A percentile compares a stretch with the other conserved stretches of the same genome.
phyloP scores from a whole-genome alignment of 1,140 invertebrate genomes.

The Branchinecta lynchi region DNA sequence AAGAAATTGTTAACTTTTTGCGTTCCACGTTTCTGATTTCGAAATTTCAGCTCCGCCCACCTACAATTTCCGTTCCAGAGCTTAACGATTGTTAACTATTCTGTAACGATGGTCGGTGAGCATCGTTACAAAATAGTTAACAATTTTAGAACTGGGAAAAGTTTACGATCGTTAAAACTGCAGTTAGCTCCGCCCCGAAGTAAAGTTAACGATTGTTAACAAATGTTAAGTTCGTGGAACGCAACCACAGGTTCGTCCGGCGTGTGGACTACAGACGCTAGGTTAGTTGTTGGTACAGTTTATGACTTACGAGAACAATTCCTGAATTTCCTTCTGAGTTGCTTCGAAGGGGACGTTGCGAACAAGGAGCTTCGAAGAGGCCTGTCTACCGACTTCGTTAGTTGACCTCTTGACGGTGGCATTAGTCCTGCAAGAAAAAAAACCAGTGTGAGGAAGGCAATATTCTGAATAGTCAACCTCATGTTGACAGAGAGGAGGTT shows the following conservation, averaged over 20 bases:
- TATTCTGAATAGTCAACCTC: too few relatives aligned
- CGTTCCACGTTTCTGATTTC: too few relatives aligned
- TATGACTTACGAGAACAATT: slow-evolving; percentile 68
- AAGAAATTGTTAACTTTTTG: too few relatives aligned
- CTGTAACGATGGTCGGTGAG: too few relatives aligned
- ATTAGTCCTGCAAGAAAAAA: neutral
- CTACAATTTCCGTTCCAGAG: too few relatives aligned
- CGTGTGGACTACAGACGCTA: neutral
- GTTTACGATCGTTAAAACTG: too few relatives aligned
- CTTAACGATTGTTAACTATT: too few relatives aligned
- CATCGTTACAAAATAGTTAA: too few relatives aligned
- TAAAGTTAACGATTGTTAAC: slow-evolving; percentile 20
- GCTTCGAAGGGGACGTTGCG: slow-evolving; percentile 95
- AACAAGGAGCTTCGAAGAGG: slow-evolving; percentile 61
- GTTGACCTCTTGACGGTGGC: neutral
- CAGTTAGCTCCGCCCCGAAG: too few relatives aligned
- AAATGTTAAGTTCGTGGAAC: slow-evolving; percentile 11
- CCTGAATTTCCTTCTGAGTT: slow-evolving; percentile 65
- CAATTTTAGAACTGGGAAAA: too few relatives aligned
- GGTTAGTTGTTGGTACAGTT: slow-evolving; percentile 11
- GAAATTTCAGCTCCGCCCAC: too few relatives aligned
- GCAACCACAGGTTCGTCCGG: slow-evolving; percentile 13
- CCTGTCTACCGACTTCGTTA: slow-evolving; percentile 15
- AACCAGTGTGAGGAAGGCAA: neutral
- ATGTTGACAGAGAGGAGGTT: neutral